Percentiles rank a stretch among this genome's conserved stretches.
Conservation (phyloP, 2,797 vertebrate species). For the Emys orbicularis region DNA sequence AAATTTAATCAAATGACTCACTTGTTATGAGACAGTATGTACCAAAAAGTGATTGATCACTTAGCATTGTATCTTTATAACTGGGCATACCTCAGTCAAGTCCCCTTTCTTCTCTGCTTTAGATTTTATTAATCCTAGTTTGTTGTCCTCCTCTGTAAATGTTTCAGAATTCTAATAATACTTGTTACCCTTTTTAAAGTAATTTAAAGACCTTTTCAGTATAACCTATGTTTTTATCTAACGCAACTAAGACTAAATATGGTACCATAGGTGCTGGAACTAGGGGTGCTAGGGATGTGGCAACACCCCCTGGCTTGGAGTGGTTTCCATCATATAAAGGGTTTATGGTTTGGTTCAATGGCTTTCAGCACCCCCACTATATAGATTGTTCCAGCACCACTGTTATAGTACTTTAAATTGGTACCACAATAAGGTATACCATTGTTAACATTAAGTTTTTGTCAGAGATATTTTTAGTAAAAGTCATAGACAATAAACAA, state of each 20-base stretch:
- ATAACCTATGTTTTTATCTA: background rate
- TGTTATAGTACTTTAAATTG: too few species aligned
- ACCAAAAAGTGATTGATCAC: background rate
- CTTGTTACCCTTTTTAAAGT: constrained; percentile 1
- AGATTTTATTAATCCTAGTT: rapidly evolving
- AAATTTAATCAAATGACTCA: background rate
- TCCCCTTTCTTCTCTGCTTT: background rate
- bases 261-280: too few species aligned
- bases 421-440: too few species aligned
- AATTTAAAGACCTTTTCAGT: background rate
- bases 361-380: too few species aligned
- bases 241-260: background rate
- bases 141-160: background rate
- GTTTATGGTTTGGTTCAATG: too few species aligned
- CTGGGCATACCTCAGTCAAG: background rate
- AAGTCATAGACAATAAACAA: too few species aligned
- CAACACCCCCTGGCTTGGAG: too few species aligned
- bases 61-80: background rate
- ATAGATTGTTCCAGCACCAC: too few species aligned
- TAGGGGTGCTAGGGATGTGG: too few species aligned
- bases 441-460: too few species aligned
- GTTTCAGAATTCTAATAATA: background rate
- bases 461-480: too few species aligned
- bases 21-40: background rate
- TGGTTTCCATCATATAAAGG: too few species aligned